Evolutionary conservation across 2,797 vertebrate genomes (phyloP), one percentile per base, ranked within the genome.

Genomic region (Lutjanus argentimaculatus): DNA sequence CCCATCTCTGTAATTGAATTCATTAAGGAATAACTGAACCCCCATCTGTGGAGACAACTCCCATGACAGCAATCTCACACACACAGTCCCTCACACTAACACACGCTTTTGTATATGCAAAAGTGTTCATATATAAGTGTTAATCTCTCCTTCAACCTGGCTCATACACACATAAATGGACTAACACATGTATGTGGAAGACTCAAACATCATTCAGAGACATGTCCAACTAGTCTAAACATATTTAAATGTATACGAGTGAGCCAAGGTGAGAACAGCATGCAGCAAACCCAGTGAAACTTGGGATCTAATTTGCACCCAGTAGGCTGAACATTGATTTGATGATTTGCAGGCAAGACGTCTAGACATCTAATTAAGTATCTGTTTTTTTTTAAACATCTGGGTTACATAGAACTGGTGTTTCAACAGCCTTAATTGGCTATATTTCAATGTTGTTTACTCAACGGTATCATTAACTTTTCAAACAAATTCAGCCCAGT

Each of bases 21-120:
- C 79, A 91, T 93, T 91, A 92, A 84, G 83, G 85, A 81, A 88
- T 86, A 85, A 90, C 76, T 82, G 79, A 86, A 83, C 72, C 79
- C 74, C 86, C 88, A 77, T 90, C 88, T 91, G 90, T 82, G 77
- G 80, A 76, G 69, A 88, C 87, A 12, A 83, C 66, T 82, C 87
- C 89, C 73, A 45, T 58, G 75, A 83, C 78, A 79, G 67, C 75
- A 69, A 68, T 67, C 25, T 52, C 75, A 51, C 75, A 46, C n/a
- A n/a, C n/a, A n/a, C n/a, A n/a, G n/a, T n/a, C n/a, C n/a, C n/a
- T n/a, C 53, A 57, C 22, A 42, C 56, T n/a, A 49, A 64, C 55
- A 77, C 59, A 57, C 52, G 52, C 59, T 5, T 42, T 14, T 49
- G 21, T 65, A 19, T 9, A 19, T 65, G 21, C 21, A 65, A 48